These are phyloP conservation scores for Rhabdomys pumilio DNA, from an alignment of 2,797 vertebrate species.

Conservation along the genomic window DNA sequence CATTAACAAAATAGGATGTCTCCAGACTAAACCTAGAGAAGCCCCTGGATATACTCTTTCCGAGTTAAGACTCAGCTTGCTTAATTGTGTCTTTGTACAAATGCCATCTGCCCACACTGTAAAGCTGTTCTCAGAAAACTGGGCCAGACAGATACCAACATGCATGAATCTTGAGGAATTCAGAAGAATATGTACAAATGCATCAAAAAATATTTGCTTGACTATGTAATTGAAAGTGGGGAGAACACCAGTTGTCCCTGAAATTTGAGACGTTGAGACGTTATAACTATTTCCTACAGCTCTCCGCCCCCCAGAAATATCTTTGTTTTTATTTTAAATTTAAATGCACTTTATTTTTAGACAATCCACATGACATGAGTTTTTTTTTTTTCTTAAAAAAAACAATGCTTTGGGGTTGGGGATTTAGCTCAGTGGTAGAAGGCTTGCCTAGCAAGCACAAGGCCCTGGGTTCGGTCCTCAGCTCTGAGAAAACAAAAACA, in stretches of 20 bases:
- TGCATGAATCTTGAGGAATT: conserved; percentile 34
- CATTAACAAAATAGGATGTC: not conserved
- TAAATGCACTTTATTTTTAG: not conserved
- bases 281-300: not conserved
- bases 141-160: conserved; percentile 52
- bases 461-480: too few species aligned
- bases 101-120: not conserved
- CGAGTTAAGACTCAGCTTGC: not conserved
- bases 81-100: conserved; percentile 49
- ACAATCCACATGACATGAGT: not conserved
- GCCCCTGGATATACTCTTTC: not conserved
- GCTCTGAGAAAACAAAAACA: too few species aligned
- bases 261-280: conserved; percentile 25
- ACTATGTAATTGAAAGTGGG: conserved; percentile 33
- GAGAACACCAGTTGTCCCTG: not conserved
- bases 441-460: too few species aligned
- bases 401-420: too few species aligned
- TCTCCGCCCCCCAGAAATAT: not conserved
- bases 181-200: conserved; percentile 28
- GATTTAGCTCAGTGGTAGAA: too few species aligned
- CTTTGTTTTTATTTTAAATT: too few species aligned
- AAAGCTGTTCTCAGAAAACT: conserved; percentile 26
- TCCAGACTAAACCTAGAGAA: conserved; percentile 48
- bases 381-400: not conserved
- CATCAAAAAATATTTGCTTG: not conserved